phyloP scores from a whole-genome alignment of 2,113 vertebrate genomes.

The Loxodonta africana region DNA sequence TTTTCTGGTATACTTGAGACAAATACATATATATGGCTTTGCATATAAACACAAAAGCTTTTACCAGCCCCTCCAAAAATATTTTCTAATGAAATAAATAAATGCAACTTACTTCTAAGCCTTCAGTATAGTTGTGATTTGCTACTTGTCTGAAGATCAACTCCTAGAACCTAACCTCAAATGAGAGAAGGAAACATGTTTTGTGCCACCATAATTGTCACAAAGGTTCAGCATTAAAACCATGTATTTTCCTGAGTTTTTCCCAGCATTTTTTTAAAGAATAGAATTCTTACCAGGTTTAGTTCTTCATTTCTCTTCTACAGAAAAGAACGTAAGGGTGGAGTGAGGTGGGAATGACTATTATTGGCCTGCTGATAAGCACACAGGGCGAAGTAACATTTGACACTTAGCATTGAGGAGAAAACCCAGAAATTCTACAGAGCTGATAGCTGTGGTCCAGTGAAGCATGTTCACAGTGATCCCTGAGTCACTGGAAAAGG shows the following conservation, averaged over 20 bases:
- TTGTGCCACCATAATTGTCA: background rate
- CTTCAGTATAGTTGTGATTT: background rate
- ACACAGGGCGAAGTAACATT: background rate
- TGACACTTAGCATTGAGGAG: constrained; percentile 6
- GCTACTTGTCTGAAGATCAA: background rate
- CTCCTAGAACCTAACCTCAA: background rate
- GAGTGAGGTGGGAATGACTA: background rate
- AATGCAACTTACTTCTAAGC: background rate
- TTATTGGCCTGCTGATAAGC: background rate
- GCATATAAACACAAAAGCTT: background rate
- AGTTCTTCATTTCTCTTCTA: constrained; percentile 19
- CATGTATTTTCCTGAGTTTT: background rate
- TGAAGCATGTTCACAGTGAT: background rate
- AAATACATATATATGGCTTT: background rate
- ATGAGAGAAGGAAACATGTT: background rate
- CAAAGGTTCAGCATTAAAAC: background rate
- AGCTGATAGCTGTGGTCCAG: background rate
- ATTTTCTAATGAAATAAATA: constrained; percentile 51
- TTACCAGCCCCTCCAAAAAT: background rate
- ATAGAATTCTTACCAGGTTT: background rate
- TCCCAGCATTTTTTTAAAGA: background rate
- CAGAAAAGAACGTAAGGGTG: background rate
- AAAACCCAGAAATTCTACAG: background rate
- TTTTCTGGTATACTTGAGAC: constrained; percentile 46
- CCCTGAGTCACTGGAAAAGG: background rate